Evolutionary conservation across 1,140 invertebrate genomes (phyloP), one percentile per base, ranked within the genome.

Genomic region (Achroia grisella): DNA sequence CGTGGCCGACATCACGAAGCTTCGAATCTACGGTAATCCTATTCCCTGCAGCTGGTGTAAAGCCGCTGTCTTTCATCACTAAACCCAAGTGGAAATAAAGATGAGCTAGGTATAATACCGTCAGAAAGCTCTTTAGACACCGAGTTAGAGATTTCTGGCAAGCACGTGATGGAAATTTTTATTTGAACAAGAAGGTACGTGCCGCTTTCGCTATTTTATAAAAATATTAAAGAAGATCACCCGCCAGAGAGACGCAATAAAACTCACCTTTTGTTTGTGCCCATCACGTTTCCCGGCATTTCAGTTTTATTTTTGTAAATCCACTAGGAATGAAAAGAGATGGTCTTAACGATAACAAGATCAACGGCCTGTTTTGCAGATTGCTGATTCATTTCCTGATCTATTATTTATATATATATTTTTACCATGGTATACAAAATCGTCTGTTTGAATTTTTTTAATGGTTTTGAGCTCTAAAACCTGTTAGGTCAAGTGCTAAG

Each of bases 81-180:
- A 9, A 10, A 36, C 43, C 48, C n/a, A n/a, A n/a, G 44, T 12
- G 30, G 33, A 31, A 48, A 54, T 37, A 50, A 62, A 56, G 47
- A 62, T 48, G 44, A 56, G 53, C 55, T 50, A 54, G 17, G 46
- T 64, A 68, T 46, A 60, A 54, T 36, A 47, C 52, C 48, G 53
- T 50, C 52, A 47, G 46, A 61, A 57, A 59, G 54, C 52, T 62
- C 59, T 59, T 62, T 59, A 67, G 52, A 63, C 63, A 51, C 44
- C 49, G 56, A 56, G 54, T 59, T 58, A 58, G 52, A 66, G 69
- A 69, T 64, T 68, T 64, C 54, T 56, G 47, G 13, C 34, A 34
- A 41, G 45, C 32, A 62, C 65, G 62, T 63, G 68, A 63, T 58
- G 44, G 52, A 64, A 64, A 65, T 69, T 56, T 48, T 59, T 61